phyloP scores from a whole-genome alignment of 1,140 invertebrate genomes.

The Trichomalopsis sarcophagae region DNA sequence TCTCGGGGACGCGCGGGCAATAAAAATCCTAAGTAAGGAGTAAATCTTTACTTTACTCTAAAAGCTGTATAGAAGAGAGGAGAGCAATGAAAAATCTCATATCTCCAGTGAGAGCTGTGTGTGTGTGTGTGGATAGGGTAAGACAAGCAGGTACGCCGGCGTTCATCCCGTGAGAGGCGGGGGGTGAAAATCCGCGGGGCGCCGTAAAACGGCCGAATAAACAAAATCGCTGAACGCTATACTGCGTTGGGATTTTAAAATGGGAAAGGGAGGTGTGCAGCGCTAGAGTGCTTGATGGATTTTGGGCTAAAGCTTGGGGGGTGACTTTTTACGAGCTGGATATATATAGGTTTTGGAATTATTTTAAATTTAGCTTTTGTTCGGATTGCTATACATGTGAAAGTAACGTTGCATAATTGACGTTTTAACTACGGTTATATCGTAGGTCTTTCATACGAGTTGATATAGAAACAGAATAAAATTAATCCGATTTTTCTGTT shows the following conservation, averaged over 20 bases:
- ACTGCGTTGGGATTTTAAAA: not conserved
- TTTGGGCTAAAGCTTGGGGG: not conserved
- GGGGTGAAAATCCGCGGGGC: not conserved
- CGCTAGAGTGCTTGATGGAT: not conserved
- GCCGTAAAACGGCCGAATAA: not conserved
- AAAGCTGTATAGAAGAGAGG: not conserved
- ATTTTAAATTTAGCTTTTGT: too few relatives aligned
- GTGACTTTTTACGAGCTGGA: not conserved
- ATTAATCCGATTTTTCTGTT: too few relatives aligned
- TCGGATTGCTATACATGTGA: too few relatives aligned
- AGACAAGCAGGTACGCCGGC: not conserved
- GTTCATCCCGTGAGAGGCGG: not conserved
- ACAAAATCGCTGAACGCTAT: not conserved
- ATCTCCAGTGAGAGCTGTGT: not conserved
- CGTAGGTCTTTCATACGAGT: too few relatives aligned
- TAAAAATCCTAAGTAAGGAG: not conserved
- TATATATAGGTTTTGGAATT: not conserved
- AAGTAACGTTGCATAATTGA: too few relatives aligned
- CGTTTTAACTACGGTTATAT: too few relatives aligned
- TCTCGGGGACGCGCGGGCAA: not conserved
- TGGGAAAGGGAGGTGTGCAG: not conserved
- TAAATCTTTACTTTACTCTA: conserved; percentile 2
- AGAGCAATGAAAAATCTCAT: not conserved
- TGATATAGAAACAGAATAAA: too few relatives aligned
- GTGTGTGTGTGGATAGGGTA: not conserved